phyloP scores from a whole-genome alignment of 2,113 vertebrate genomes.

The Grammomys surdaster region DNA sequence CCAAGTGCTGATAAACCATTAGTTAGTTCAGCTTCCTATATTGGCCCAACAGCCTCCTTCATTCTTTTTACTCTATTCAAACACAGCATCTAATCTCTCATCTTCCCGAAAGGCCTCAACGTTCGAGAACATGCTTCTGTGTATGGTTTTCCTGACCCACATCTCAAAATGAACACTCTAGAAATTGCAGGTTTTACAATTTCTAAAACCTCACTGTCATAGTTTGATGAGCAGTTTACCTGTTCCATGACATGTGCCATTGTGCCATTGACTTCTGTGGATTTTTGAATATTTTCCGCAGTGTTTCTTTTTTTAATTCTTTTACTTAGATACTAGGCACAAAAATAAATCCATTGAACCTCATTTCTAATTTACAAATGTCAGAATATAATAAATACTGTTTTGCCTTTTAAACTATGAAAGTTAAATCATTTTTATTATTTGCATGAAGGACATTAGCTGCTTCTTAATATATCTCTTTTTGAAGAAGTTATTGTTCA shows the following conservation, averaged over 20 bases:
- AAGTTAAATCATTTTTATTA: conserved; percentile 31
- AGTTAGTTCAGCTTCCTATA: not conserved
- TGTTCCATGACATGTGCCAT: not conserved
- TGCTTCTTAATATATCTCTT: not conserved
- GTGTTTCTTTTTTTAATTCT: not conserved
- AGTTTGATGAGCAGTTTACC: not conserved
- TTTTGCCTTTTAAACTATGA: not conserved
- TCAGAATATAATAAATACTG: not conserved
- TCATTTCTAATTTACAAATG: not conserved
- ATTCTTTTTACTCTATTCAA: not conserved
- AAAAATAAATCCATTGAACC: not conserved
- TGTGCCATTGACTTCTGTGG: not conserved
- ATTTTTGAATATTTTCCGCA: conserved; percentile 10
- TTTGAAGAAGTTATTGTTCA: conserved; percentile 42
- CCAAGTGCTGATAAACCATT: not conserved
- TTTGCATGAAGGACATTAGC: not conserved
- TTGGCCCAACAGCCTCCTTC: too few relatives aligned
- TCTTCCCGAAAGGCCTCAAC: not conserved
- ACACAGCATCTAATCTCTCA: not conserved
- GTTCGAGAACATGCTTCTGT: not conserved
- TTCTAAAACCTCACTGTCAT: not conserved
- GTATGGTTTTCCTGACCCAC: not conserved
- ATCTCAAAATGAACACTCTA: not conserved
- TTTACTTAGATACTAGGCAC: not conserved
- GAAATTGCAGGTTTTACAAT: not conserved